These are phyloP conservation scores for Phalacrocorax pelagicus DNA, from an alignment of 2,113 vertebrate species.

Conservation along the genomic window DNA sequence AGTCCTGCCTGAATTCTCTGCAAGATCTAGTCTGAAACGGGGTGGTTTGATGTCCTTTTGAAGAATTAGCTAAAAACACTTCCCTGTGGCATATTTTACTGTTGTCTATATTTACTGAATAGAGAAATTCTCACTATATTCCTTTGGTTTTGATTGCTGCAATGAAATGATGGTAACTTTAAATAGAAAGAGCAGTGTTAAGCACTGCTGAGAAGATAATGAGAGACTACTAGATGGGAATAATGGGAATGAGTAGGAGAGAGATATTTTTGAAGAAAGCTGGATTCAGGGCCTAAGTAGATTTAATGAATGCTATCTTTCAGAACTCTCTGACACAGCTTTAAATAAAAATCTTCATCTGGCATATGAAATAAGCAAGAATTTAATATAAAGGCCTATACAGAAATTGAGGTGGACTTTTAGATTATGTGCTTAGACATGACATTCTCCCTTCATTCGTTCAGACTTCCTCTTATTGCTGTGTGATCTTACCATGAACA, in stretches of 20 bases:
- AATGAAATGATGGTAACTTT: background rate
- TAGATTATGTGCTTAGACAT: background rate
- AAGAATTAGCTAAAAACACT: background rate
- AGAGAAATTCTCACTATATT: background rate
- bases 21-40: background rate
- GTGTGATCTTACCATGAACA: background rate
- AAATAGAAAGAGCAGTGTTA: background rate
- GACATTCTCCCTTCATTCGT: background rate
- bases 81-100: background rate
- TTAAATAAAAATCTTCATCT: conserved; percentile 10
- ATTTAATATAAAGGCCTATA: background rate
- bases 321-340: background rate
- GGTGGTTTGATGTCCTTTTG: background rate
- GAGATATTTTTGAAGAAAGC: background rate
- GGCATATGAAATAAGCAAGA: background rate
- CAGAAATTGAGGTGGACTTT: background rate
- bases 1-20: background rate
- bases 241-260: background rate
- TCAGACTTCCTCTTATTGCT: background rate
- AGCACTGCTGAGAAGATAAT: background rate
- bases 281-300: background rate
- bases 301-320: background rate
- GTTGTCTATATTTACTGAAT: background rate
- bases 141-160: background rate
- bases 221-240: background rate